These are phyloP conservation scores for Ceyx cyanopectus DNA, from an alignment of 2,113 vertebrate genomes.

Conservation along the genomic window DNA sequence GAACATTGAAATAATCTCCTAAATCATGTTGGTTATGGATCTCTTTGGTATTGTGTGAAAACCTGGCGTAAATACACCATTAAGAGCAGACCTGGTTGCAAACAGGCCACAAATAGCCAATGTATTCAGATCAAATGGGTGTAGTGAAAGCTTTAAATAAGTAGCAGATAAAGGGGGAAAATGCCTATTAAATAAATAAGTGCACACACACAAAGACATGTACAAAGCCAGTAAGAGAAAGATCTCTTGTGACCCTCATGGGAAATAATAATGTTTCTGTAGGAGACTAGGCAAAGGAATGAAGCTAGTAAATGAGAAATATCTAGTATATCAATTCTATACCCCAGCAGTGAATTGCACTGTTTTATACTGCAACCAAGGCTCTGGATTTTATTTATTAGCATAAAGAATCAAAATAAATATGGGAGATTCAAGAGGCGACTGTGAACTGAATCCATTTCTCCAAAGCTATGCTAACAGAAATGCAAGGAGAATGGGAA, in stretches of 20 bases:
- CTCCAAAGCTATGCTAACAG: background rate
- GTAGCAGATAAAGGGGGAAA: constrained; percentile 64
- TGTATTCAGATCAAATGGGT: constrained; percentile 73
- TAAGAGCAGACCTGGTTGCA: constrained; percentile 62
- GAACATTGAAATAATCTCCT: constrained; percentile 54
- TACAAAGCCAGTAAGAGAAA: constrained; percentile 52
- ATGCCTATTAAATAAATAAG: constrained; percentile 70
- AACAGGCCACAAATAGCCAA: constrained; percentile 35
- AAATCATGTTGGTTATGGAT: constrained; percentile 72
- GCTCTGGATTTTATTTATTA: constrained; percentile 65
- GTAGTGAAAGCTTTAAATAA: constrained; percentile 71
- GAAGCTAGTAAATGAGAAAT: constrained; percentile 80
- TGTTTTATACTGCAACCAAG: constrained; percentile 67
- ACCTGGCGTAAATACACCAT: constrained; percentile 61
- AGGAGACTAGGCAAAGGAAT: constrained; percentile 69
- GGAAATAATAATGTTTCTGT: constrained; percentile 77
- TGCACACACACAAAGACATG: constrained; percentile 17
- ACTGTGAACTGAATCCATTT: constrained; percentile 22
- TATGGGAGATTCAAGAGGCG: constrained; percentile 53
- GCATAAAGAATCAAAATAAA: constrained; percentile 70
- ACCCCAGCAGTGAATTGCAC: constrained; percentile 48
- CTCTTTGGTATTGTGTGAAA: constrained; percentile 69
- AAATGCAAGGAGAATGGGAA: background rate
- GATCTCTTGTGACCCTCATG: constrained; percentile 54
- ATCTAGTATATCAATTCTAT: constrained; percentile 69